Conservation (phyloP, 2,888 invertebrate species). For the Meliscaeva auricollis region DNA sequence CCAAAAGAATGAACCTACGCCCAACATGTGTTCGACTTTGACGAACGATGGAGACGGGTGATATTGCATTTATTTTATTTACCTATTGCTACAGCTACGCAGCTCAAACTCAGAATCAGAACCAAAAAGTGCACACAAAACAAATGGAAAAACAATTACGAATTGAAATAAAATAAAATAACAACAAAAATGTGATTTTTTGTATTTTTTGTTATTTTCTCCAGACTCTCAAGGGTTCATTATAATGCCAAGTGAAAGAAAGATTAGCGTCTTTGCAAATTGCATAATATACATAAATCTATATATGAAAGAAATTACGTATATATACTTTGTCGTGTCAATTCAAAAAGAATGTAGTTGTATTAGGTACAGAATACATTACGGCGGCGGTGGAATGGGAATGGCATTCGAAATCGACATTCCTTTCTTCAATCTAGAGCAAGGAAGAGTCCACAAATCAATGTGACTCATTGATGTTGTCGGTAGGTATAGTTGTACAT, state of each 20-base stretch:
- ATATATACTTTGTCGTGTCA: not conserved
- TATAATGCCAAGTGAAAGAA: constrained; percentile 29
- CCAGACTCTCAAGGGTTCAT: constrained; percentile 32
- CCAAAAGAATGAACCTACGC: constrained; percentile 28
- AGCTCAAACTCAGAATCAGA: constrained; percentile 5
- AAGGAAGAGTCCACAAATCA: constrained; percentile 22
- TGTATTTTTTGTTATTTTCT: constrained; percentile 12
- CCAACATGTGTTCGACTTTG: constrained; percentile 24
- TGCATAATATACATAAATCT: constrained; percentile 53
- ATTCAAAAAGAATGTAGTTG: not conserved
- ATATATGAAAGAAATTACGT: not conserved
- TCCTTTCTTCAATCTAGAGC: constrained; percentile 16
- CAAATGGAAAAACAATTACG: constrained; percentile 8
- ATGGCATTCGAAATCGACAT: constrained; percentile 21
- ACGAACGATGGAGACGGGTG: not conserved
- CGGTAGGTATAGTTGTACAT: not conserved
- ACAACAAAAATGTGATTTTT: not conserved
- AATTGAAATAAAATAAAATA: too few species aligned
- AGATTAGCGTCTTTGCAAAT: constrained; percentile 44
- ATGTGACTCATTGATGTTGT: constrained; percentile 55
- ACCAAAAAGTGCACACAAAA: constrained; percentile 24
- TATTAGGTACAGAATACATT: not conserved
- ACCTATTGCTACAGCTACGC: constrained; percentile 1
- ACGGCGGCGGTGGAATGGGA: not conserved
- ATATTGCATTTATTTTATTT: constrained; percentile 27